A percentile compares a stretch with the other conserved stretches of the same genome.
phyloP scores from a whole-genome alignment of 1,140 invertebrate genomes.

The Contarinia nasturtii region DNA sequence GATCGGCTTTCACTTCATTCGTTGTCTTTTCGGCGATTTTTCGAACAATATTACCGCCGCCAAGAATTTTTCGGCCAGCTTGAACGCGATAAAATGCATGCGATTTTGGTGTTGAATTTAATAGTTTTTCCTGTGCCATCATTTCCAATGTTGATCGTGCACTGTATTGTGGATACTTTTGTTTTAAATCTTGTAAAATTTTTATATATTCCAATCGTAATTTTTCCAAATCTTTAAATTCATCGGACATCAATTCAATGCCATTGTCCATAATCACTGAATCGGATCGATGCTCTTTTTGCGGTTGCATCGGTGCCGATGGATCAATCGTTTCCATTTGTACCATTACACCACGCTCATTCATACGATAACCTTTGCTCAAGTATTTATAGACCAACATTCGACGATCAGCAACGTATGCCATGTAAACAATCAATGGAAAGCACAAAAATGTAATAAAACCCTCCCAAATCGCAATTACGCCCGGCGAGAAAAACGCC shows the following conservation, averaged over 20 bases:
- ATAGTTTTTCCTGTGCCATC: constrained; percentile 80
- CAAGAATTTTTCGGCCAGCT: constrained; percentile 82
- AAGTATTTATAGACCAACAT: constrained; percentile 73
- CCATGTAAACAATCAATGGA: constrained; percentile 78
- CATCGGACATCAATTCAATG: constrained; percentile 35
- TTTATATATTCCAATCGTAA: constrained; percentile 77
- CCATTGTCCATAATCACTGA: constrained; percentile 24
- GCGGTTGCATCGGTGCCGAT: constrained; percentile 45
- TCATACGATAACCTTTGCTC: constrained; percentile 72
- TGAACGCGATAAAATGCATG: constrained; percentile 89
- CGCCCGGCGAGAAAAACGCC: constrained; percentile 56
- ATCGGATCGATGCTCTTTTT: constrained; percentile 32
- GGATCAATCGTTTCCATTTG: constrained; percentile 48
- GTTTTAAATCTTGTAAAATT: constrained; percentile 65
- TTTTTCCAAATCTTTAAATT: constrained; percentile 72
- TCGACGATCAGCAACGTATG: constrained; percentile 79
- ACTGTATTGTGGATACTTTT: constrained; percentile 54
- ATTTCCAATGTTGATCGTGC: constrained; percentile 61
- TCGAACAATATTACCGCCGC: constrained; percentile 70
- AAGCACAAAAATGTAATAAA: constrained; percentile 87
- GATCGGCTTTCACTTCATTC: constrained; percentile 47
- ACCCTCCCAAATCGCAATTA: constrained; percentile 85
- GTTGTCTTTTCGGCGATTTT: constrained; percentile 61
- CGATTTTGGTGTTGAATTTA: constrained; percentile 79
- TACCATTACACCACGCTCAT: constrained; percentile 70